Evolutionary conservation across 2,797 vertebrate species (phyloP), one percentile per base, ranked within the genome.

Genomic region (Sciurus carolinensis): DNA sequence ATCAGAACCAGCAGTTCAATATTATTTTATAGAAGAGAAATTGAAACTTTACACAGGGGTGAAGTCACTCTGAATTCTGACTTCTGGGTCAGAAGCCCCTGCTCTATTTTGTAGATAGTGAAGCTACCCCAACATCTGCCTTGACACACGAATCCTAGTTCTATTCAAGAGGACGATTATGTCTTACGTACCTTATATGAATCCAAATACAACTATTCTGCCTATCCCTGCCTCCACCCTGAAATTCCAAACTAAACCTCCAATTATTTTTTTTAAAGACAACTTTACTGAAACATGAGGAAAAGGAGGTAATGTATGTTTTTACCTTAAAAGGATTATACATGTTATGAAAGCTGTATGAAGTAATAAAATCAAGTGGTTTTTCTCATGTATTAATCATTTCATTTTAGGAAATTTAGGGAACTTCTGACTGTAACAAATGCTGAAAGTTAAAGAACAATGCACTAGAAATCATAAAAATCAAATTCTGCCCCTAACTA

Each of bases 351-450:
- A 72, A 76, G n/a, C 22, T 36, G 83, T 1, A 76, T 85, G 20
- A 67, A 95, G 62, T 93, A 64, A 90, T 87, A 91, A 90, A 92
- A 94, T 2, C 14, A n/a, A 72, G 30, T 64, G 59, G 52, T 24
- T 87, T 90, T 91, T 72, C 75, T 72, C 24, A 83, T 15, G n/a
- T 75, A 67, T n/a, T 83, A 67, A 28, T 83, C 84, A 36, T 90
- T 96, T 96, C 30, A 86, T 66, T 75, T 80, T 76, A 91, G 33
- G 73, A 76, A 94, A 84, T 81, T 94, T 84, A 62, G 59, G 20
- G 24, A 62, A 62, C 59, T 62, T 62, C 59, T 62, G 42, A 62
- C 50, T 47, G 33, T 12, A 79, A 76, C 17, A 81, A 89, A 91
- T 33, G 47, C 5, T 66, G 24, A 81, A 87, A 73, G 30, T 57